Evolutionary conservation across 2,888 invertebrate species (phyloP).

Genomic region (Pantelozetes paolii): DNA sequence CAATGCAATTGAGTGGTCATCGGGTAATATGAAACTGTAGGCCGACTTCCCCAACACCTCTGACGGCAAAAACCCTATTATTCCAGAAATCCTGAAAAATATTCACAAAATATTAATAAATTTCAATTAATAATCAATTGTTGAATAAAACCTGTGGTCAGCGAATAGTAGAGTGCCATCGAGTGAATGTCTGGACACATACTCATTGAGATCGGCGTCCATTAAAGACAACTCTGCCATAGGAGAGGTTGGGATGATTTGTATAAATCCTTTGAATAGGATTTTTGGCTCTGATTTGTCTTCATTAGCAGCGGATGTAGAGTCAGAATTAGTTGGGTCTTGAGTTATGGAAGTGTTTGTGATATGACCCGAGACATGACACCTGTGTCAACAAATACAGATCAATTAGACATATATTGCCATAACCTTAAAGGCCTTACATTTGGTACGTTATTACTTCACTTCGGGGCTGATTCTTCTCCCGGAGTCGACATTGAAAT

Average conservation of each 20-base stretch:
- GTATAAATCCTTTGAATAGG: conserved; percentile 46
- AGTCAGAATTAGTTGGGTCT: not conserved
- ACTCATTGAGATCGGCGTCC: conserved; percentile 65
- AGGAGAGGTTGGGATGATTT: conserved; percentile 45
- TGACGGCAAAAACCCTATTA: conserved; percentile 81
- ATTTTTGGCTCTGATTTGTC: not conserved
- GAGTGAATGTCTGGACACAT: conserved; percentile 79
- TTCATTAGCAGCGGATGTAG: not conserved
- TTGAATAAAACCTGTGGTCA: conserved; percentile 63
- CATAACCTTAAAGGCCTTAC: not conserved
- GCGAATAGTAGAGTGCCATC: conserved; percentile 84
- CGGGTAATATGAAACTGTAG: conserved; percentile 82
- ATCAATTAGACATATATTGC: too few species aligned
- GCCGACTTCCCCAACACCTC: conserved; percentile 83
- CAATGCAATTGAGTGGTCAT: conserved; percentile 82
- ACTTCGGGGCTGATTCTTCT: conserved; percentile 29
- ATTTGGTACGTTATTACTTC: conserved; percentile 27
- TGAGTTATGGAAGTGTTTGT: not conserved
- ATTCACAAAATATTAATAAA: conserved; percentile 27
- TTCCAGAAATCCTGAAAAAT: conserved; percentile 68
- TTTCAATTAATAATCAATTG: not conserved
- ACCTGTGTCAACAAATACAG: not conserved
- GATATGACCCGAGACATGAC: conserved; percentile 23
- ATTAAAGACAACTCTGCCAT: conserved; percentile 46
- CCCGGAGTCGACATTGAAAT: conserved; percentile 30